These are phyloP conservation scores for Phalloptychus januarius DNA, from an alignment of 2,797 vertebrate species.

Conservation along the genomic window DNA sequence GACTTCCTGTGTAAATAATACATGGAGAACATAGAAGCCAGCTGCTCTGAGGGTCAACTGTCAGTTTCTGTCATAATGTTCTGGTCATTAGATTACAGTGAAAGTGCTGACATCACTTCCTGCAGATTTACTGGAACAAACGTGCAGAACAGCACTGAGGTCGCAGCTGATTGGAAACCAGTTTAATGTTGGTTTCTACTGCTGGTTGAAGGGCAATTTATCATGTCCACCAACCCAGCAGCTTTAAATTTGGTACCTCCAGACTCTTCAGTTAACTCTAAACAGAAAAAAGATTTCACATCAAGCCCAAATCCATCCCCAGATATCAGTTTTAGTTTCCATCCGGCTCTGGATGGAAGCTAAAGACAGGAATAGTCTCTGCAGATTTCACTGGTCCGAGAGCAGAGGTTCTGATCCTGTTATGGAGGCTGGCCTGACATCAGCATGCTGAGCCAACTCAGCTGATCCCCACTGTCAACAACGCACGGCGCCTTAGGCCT, in stretches of 20 bases:
- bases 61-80: neutral
- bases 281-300: neutral
- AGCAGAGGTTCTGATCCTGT: neutral
- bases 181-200: neutral
- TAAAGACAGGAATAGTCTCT: neutral
- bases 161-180: neutral
- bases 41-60: neutral
- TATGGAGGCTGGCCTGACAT: neutral
- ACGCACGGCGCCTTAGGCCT: constrained; percentile 12
- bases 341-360: neutral
- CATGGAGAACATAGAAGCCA: no score
- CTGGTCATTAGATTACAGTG: neutral
- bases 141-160: neutral
- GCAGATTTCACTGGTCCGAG: neutral
- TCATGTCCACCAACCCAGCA: neutral
- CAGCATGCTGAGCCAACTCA: constrained; percentile 23
- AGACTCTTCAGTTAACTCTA: no score
- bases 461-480: constrained; percentile 60
- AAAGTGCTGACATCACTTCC: neutral
- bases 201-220: neutral
- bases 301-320: no score
- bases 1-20: no score
- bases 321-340: no score
- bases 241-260: neutral
- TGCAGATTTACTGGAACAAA: neutral